Conservation (phyloP, 2,888 invertebrate genomes). For the Drosophila emarginata region DNA sequence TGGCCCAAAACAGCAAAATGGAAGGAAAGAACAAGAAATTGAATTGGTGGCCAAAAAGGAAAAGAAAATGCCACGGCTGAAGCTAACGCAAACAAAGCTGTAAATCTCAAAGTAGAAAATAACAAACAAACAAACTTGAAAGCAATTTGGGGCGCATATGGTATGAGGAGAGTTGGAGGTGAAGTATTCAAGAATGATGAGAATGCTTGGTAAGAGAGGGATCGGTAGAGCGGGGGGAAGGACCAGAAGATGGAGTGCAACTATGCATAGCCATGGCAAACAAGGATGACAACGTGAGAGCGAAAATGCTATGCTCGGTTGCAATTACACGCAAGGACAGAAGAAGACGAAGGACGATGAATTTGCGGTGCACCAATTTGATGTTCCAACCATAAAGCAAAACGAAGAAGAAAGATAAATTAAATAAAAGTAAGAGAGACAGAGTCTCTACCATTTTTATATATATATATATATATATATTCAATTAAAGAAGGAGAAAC, state of each 20-base stretch:
- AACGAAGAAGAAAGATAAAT: background rate
- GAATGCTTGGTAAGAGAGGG: conserved; percentile 10
- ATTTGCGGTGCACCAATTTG: conserved; percentile 8
- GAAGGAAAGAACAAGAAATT: conserved; percentile 51
- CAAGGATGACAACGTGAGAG: conserved; percentile 31
- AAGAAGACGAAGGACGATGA: conserved; percentile 23
- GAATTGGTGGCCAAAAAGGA: conserved; percentile 40
- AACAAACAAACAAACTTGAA: conserved; percentile 71
- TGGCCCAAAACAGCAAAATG: conserved; percentile 41
- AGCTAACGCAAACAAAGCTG: conserved; percentile 47
- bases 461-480: background rate
- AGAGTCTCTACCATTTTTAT: background rate
- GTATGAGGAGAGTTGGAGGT: conserved; percentile 11
- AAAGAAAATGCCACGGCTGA: conserved; percentile 14
- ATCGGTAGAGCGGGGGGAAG: background rate
- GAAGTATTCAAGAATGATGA: conserved; percentile 22
- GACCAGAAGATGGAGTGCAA: conserved; percentile 17
- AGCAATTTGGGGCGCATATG: conserved; percentile 66
- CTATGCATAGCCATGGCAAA: conserved; percentile 37
- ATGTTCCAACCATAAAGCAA: background rate
- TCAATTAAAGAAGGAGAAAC: conserved; percentile 2
- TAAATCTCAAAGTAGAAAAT: conserved; percentile 59
- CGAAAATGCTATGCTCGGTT: conserved; percentile 24
- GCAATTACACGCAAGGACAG: conserved; percentile 38
- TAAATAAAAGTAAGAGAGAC: background rate